These are phyloP conservation scores for Hydrolagus affinis DNA, from an alignment of 2,113 vertebrate genomes.

Conservation along the genomic window DNA sequence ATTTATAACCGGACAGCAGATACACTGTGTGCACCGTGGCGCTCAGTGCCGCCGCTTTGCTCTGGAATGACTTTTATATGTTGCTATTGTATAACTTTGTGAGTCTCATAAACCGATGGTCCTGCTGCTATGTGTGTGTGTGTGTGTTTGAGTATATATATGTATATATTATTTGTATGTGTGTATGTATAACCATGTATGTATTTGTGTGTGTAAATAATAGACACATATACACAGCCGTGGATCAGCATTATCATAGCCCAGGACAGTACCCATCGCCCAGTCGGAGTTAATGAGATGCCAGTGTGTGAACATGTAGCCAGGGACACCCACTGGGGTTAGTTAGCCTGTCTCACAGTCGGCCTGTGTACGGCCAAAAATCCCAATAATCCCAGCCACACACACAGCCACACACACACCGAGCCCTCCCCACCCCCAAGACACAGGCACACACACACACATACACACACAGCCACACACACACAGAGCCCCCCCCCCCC, in stretches of 20 bases:
- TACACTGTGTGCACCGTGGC: no score
- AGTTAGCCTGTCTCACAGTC: neutral
- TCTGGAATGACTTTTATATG: no score
- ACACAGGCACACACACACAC: no score
- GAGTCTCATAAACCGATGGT: no score
- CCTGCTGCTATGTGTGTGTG: neutral
- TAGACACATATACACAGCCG: neutral
- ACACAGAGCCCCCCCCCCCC: neutral
- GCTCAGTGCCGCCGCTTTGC: no score
- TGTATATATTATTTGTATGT: no score
- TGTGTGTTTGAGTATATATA: neutral
- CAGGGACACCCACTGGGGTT: neutral
- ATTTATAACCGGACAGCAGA: no score
- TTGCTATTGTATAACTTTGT: no score
- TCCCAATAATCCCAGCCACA: no score
- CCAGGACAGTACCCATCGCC: neutral
- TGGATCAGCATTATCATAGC: neutral
- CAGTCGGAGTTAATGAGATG: slow-evolving; percentile 8
- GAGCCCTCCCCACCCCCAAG: no score
- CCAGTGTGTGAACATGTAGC: neutral
- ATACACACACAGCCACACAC: neutral
- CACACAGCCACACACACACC: neutral
- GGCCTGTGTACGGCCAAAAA: neutral
- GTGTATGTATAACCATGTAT: no score
- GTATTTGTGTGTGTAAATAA: neutral